A percentile compares a stretch with the other conserved stretches of the same genome.
Evolutionary conservation across 1,140 invertebrate genomes (phyloP).

Genomic region (Drosophila nigromelanica): DNA sequence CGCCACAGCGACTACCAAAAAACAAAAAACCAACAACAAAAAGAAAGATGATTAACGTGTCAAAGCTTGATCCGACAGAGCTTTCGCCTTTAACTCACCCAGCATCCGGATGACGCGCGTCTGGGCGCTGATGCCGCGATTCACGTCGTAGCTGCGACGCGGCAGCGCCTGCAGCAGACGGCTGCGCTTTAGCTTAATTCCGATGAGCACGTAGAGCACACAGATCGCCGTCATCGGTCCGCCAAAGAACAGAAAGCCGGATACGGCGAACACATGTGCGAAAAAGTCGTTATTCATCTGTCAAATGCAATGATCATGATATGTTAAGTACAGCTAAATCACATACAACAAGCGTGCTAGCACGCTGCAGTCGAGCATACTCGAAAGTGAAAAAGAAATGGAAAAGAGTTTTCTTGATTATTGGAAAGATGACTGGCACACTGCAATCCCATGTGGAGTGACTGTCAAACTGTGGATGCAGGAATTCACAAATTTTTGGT

Average conservation of each 20-base stretch:
- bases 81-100: slow-evolving; percentile 84
- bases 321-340: not conserved
- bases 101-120: slow-evolving; percentile 88
- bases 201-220: slow-evolving; percentile 93
- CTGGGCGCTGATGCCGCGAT: slow-evolving; percentile 84
- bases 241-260: slow-evolving; percentile 93
- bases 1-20: slow-evolving; percentile 93
- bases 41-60: not conserved
- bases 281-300: slow-evolving; percentile 87
- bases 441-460: no score
- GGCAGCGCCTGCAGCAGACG: slow-evolving; percentile 76
- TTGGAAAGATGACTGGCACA: no score
- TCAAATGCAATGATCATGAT: slow-evolving; percentile 7
- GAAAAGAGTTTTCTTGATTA: no score
- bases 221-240: slow-evolving; percentile 94
- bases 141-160: slow-evolving; percentile 67
- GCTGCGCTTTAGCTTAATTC: slow-evolving; percentile 87
- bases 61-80: not conserved
- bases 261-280: slow-evolving; percentile 91
- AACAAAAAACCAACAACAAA: no score
- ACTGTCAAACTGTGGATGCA: no score
- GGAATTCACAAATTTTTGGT: no score
- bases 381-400: no score
- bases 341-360: not conserved
- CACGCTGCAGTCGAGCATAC: no score